Percentiles rank a stretch among this genome's conserved stretches.
Evolutionary conservation across 2,797 vertebrate species (phyloP).

Genomic region (Sebastes elongatus): DNA sequence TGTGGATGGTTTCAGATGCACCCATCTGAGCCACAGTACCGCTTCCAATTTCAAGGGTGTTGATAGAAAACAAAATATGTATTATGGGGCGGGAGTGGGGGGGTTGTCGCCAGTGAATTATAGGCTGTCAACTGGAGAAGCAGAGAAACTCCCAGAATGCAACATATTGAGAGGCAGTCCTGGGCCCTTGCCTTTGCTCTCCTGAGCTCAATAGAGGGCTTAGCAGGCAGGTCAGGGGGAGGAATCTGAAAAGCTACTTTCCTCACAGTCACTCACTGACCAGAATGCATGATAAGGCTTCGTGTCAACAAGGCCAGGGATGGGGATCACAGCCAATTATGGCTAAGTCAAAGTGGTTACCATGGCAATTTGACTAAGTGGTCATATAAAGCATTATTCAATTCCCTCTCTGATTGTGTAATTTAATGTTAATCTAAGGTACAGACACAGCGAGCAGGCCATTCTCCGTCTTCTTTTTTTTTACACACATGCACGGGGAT

Average conservation of each 20-base stretch:
- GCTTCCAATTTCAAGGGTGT: slow-evolving; percentile 77
- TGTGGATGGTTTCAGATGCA: slow-evolving; percentile 57
- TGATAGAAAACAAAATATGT: slow-evolving; percentile 83
- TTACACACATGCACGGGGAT: slow-evolving; percentile 9
- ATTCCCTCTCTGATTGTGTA: slow-evolving; percentile 80
- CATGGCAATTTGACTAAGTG: slow-evolving; percentile 87
- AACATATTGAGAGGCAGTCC: slow-evolving; percentile 66
- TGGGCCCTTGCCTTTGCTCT: slow-evolving; percentile 72
- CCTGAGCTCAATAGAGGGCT: slow-evolving; percentile 82
- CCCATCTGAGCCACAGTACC: slow-evolving; percentile 64
- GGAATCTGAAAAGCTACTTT: slow-evolving; percentile 86
- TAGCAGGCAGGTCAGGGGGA: slow-evolving; percentile 83
- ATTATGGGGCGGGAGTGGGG: slow-evolving; percentile 56
- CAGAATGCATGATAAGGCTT: slow-evolving; percentile 90
- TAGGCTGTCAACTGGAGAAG: slow-evolving; percentile 59
- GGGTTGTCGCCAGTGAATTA: slow-evolving; percentile 76
- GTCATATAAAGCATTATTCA: slow-evolving; percentile 90
- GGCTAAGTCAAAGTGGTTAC: slow-evolving; percentile 86
- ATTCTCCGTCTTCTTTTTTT: slow-evolving; percentile 4
- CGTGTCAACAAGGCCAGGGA: slow-evolving; percentile 89
- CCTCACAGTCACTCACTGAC: slow-evolving; percentile 84
- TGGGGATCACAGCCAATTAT: slow-evolving; percentile 89
- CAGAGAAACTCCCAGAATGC: slow-evolving; percentile 68
- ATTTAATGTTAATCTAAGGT: slow-evolving; percentile 84
- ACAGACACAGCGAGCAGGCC: slow-evolving; percentile 34